Base-by-base conservation (phyloP, 2,888 invertebrate species). In the Harmothoe impar region DNA sequence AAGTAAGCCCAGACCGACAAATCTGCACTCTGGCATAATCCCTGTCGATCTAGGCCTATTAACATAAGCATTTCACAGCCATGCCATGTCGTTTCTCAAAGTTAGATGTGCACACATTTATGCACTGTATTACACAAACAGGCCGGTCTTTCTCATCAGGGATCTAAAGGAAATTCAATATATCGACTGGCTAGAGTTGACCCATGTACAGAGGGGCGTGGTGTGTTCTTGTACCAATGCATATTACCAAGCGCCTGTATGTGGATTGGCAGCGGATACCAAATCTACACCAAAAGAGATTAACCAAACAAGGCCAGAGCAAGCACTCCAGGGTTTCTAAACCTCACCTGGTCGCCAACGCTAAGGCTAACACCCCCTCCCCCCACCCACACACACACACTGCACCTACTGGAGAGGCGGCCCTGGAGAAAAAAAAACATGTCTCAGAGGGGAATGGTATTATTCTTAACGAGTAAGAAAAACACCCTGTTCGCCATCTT, bases 211-310 rank as follows among this genome's bases (percentile, higher is more conserved):
- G 7, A 62, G 20, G 12, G 3, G 7, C 62, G 3, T 62, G 20
- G 1, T n/a, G 15, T 52, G 54, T n/a, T n/a, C 10, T 3, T 43
- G 43, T 43, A 43, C 43, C 43, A 43, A 43, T 43, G 43, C 43
- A 43, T 43, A 43, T 43, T 43, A 10, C 43, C 43, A 43, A 43
- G 20, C 3, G 72, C 1, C 72, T 72, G 62, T 62, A 3, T 72
- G 17, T 72, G 25, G 29, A 29, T 12, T 29, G 29, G 72, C 25
- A 29, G 29, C 29, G 72, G 31, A n/a, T 72, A 25, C 72, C 72
- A 72, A 72, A 72, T 72, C 72, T 72, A 7, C 17, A 7, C 29
- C 72, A 29, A 72, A 72, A 72, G 72, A 72, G 72, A 72, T 72
- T 72, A 72, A 72, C 72, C 25, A 72, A 72, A 72, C 72, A 29